phyloP scores from a whole-genome alignment of 2,888 invertebrate genomes.

The Tetramorium bicarinatum region DNA sequence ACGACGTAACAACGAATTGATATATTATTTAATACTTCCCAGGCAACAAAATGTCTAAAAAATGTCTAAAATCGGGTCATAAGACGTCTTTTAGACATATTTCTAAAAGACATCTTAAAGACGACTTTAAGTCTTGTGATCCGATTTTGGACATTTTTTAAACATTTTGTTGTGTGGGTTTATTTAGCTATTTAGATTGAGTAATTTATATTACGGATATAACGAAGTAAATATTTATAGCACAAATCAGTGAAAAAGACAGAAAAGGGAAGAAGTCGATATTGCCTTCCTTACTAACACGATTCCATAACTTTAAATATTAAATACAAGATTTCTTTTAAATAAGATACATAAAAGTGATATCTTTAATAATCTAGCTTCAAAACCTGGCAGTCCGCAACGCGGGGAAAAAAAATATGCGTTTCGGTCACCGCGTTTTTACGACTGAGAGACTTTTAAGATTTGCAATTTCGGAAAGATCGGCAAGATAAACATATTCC shows the following conservation, averaged over 20 bases:
- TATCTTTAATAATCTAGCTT: not conserved
- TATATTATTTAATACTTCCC: no score
- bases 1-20: slow-evolving; percentile 31
- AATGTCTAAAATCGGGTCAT: no score
- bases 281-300: not conserved
- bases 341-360: not conserved
- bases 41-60: no score
- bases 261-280: not conserved
- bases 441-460: not conserved
- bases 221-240: not conserved
- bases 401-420: not conserved
- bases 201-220: slow-evolving; percentile 25
- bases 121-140: no score
- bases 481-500: not conserved
- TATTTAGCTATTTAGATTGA: slow-evolving; percentile 14
- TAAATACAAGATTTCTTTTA: not conserved
- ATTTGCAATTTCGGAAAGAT: not conserved
- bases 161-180: no score
- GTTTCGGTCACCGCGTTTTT: not conserved
- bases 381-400: not conserved
- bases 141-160: no score
- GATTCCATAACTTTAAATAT: not conserved
- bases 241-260: not conserved
- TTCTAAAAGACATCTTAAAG: no score
- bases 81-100: no score